phyloP scores from a whole-genome alignment of 2,888 invertebrate species.

The Tetranychus piercei region DNA sequence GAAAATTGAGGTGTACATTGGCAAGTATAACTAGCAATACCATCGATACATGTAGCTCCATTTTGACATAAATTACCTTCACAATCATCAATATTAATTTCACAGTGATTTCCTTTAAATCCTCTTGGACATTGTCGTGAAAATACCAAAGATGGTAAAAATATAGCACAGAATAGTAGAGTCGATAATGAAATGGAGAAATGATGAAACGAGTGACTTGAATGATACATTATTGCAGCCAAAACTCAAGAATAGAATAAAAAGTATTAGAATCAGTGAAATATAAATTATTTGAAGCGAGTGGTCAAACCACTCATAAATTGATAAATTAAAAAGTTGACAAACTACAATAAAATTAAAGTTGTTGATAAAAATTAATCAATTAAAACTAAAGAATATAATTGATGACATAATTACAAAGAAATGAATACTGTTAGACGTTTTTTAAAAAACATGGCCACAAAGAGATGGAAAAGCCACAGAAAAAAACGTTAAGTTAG shows the following conservation, averaged over 20 bases:
- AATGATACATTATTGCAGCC: neutral
- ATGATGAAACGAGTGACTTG: no score
- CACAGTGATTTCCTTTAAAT: constrained; percentile 72
- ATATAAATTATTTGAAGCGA: neutral
- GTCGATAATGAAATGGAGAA: neutral
- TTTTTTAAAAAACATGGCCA: no score
- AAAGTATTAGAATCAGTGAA: neutral
- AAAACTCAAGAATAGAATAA: neutral
- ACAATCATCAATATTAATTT: constrained; percentile 63
- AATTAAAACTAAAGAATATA: no score
- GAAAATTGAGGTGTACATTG: constrained; percentile 31
- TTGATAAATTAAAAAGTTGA: neutral
- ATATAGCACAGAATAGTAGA: neutral
- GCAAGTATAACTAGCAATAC: constrained; percentile 37
- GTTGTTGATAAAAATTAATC: no score
- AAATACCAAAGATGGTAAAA: neutral
- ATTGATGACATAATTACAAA: no score
- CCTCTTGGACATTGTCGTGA: constrained; percentile 59
- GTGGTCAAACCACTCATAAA: neutral
- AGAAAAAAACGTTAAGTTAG: no score
- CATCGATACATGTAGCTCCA: constrained; percentile 8
- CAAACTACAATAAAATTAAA: no score
- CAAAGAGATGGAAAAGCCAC: no score
- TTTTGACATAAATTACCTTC: constrained; percentile 5
- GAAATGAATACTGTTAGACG: no score